Conservation (phyloP, 1,140 invertebrate genomes). For the Brachionus paranguensis region DNA sequence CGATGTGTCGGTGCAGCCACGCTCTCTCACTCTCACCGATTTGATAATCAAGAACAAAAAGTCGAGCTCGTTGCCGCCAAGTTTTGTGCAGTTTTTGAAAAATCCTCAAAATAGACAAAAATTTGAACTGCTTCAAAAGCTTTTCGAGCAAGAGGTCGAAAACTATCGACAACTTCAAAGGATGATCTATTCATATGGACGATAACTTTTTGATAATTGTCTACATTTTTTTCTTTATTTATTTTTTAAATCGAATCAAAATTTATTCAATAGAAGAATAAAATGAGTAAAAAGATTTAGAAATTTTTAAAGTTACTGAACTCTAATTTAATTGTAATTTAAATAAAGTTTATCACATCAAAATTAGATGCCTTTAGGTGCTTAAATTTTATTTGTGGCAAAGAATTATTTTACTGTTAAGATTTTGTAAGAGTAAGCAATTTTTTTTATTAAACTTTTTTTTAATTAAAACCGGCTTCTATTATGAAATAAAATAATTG, state of each 20-base stretch:
- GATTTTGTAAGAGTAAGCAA: too few relatives aligned
- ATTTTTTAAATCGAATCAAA: not conserved
- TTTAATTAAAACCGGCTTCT: too few relatives aligned
- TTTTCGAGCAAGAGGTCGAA: constrained; percentile 10
- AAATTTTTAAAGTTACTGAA: not conserved
- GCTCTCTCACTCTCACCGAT: not conserved
- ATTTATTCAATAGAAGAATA: not conserved
- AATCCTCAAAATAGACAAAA: not conserved
- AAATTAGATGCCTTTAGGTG: too few relatives aligned
- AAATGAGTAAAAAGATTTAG: not conserved
- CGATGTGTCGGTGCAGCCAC: not conserved
- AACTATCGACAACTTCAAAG: not conserved
- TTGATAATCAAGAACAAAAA: constrained; percentile 14
- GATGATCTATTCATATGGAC: constrained; percentile 9
- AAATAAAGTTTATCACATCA: too few relatives aligned
- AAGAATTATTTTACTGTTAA: too few relatives aligned
- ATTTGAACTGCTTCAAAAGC: not conserved
- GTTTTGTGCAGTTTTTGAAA: not conserved
- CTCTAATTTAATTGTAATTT: not conserved
- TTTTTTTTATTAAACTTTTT: too few relatives aligned
- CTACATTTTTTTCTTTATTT: not conserved
- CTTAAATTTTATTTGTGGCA: too few relatives aligned
- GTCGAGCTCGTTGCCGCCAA: not conserved
- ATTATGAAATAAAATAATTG: too few relatives aligned
- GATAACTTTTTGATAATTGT: not conserved